These are phyloP conservation scores for Cotesia chilonis DNA, from an alignment of 1,140 invertebrate species.

Conservation along the genomic window DNA sequence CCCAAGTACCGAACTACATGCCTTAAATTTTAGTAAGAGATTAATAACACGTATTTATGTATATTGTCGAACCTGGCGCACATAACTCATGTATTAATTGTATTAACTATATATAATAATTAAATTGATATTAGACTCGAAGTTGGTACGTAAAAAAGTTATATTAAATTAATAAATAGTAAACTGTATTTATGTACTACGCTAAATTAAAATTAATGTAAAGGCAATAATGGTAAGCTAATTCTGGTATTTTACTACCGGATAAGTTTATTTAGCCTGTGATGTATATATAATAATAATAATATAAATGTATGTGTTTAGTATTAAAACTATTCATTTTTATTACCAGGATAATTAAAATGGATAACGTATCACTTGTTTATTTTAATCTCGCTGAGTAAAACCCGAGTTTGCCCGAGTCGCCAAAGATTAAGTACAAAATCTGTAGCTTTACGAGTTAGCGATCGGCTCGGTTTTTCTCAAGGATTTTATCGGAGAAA, in stretches of 20 bases:
- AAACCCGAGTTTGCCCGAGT: not conserved
- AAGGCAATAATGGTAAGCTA: no score
- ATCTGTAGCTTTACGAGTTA: conserved; percentile 26
- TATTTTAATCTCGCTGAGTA: no score
- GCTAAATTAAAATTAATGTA: no score
- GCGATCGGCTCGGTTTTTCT: not conserved
- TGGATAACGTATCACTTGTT: no score
- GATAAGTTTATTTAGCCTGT: no score
- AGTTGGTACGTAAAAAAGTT: no score
- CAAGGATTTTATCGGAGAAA: not conserved
- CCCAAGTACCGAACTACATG: conserved; percentile 48
- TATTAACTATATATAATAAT: conserved; percentile 8
- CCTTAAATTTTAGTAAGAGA: conserved; percentile 37
- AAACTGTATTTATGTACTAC: no score
- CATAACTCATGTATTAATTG: conserved; percentile 17
- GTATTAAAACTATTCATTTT: no score
- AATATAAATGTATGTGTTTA: no score
- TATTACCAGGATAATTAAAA: no score
- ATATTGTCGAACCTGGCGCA: conserved; percentile 22
- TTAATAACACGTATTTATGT: conserved; percentile 23
- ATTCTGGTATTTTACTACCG: no score
- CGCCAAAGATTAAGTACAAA: conserved; percentile 40
- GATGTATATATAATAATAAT: no score
- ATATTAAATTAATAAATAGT: not conserved
- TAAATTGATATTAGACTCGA: not conserved